phyloP scores from a whole-genome alignment of 2,888 invertebrate species.

The Melipona beecheii region DNA sequence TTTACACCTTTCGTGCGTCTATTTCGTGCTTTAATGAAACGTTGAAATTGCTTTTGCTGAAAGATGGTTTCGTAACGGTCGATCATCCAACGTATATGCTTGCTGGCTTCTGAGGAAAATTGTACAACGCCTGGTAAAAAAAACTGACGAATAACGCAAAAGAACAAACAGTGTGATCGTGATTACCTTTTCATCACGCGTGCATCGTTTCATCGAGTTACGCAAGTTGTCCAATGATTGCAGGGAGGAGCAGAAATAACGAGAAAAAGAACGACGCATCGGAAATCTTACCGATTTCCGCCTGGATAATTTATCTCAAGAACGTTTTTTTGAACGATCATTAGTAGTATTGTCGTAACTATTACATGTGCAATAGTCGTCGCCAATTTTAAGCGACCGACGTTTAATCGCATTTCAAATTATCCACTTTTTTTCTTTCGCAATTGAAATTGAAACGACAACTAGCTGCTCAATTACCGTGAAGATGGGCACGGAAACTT shows the following conservation, averaged over 20 bases:
- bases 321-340: slow-evolving; percentile 43
- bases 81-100: slow-evolving; percentile 53
- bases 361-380: slow-evolving; percentile 25
- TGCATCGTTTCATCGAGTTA: slow-evolving; percentile 48
- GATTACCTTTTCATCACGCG: slow-evolving; percentile 52
- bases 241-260: neutral
- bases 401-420: slow-evolving; percentile 23
- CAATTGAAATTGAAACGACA: neutral
- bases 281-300: slow-evolving; percentile 53
- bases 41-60: slow-evolving; percentile 50
- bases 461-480: neutral
- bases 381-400: slow-evolving; percentile 12
- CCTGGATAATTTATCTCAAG: slow-evolving; percentile 43
- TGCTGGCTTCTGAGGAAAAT: slow-evolving; percentile 37
- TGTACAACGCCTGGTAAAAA: slow-evolving; percentile 41
- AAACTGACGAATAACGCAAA: slow-evolving; percentile 42
- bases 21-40: slow-evolving; percentile 10
- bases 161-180: slow-evolving; percentile 41
- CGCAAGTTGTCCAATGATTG: slow-evolving; percentile 47
- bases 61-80: slow-evolving; percentile 47
- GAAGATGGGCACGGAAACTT: neutral
- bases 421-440: neutral
- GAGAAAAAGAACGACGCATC: slow-evolving; percentile 16
- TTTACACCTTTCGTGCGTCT: slow-evolving; percentile 9
- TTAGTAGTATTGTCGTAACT: slow-evolving; percentile 48